Evolutionary conservation across 2,888 invertebrate species (phyloP).

Genomic region (Hirtodrosophila confusa): DNA sequence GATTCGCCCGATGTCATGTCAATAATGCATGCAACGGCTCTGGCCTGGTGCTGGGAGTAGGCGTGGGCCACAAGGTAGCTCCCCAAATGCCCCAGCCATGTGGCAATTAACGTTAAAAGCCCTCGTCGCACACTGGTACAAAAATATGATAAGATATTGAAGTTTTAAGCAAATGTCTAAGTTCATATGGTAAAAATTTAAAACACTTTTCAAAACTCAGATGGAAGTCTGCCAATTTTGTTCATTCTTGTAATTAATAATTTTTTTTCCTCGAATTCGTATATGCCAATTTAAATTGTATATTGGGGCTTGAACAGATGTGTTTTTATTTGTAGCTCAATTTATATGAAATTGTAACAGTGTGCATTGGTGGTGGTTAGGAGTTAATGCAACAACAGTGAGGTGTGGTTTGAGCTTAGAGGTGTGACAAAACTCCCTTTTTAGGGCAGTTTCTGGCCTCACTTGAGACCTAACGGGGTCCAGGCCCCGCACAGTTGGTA

Average conservation of each 20-base stretch:
- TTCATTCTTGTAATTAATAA: not conserved
- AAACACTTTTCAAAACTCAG: too few relatives aligned
- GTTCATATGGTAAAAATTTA: too few relatives aligned
- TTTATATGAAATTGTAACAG: slow-evolving; percentile 15
- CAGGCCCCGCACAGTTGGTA: slow-evolving; percentile 2
- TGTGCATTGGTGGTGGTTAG: slow-evolving; percentile 13
- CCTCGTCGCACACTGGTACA: slow-evolving; percentile 30
- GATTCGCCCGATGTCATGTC: slow-evolving; percentile 67
- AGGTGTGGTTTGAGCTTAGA: slow-evolving; percentile 22
- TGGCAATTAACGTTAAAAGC: slow-evolving; percentile 63
- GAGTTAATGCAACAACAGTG: not conserved
- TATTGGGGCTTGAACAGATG: too few relatives aligned
- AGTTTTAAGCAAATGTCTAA: too few relatives aligned
- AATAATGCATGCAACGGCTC: slow-evolving; percentile 69
- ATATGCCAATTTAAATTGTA: too few relatives aligned
- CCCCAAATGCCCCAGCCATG: slow-evolving; percentile 25
- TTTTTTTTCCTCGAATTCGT: too few relatives aligned
- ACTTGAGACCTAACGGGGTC: slow-evolving; percentile 5
- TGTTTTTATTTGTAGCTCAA: not conserved
- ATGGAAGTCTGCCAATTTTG: too few relatives aligned
- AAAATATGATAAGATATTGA: too few relatives aligned
- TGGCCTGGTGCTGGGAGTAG: slow-evolving; percentile 1
- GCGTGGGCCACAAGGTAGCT: slow-evolving; percentile 11
- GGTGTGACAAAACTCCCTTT: slow-evolving; percentile 10
- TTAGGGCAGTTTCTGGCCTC: slow-evolving; percentile 23